These are phyloP conservation scores for Hirtodrosophila cameraria DNA, from an alignment of 2,888 invertebrate species.

Conservation along the genomic window DNA sequence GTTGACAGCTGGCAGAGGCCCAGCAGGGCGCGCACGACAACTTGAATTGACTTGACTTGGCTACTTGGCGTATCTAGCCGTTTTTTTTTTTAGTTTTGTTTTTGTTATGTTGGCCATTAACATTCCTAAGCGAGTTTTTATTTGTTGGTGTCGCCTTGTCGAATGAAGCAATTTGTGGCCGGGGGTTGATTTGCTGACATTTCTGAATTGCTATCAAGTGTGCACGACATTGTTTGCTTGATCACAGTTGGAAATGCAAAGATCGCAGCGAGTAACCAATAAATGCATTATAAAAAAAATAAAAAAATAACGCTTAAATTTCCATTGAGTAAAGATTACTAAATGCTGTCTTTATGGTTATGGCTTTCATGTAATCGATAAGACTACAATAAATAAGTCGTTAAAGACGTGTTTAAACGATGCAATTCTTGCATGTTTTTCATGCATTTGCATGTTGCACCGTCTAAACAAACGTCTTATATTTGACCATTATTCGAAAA, in stretches of 20 bases:
- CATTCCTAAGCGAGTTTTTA: constrained; percentile 42
- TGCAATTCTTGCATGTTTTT: too few species aligned
- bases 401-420: too few species aligned
- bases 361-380: constrained; percentile 8
- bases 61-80: constrained; percentile 27
- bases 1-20: constrained; percentile 42
- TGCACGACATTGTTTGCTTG: constrained; percentile 39
- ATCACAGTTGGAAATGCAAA: constrained; percentile 28
- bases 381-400: too few species aligned
- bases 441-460: too few species aligned
- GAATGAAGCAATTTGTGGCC: constrained; percentile 55
- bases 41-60: constrained; percentile 4
- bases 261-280: constrained; percentile 12
- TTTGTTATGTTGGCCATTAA: constrained; percentile 41
- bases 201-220: constrained; percentile 55
- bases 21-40: constrained; percentile 50
- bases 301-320: too few species aligned
- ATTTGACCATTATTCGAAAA: too few species aligned
- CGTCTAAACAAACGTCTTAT: too few species aligned
- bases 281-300: constrained; percentile 9
- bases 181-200: constrained; percentile 55
- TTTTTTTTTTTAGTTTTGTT: constrained; percentile 8
- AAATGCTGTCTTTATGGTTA: not conserved
- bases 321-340: not conserved
- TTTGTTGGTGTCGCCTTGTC: constrained; percentile 35